Base-by-base conservation (phyloP, 2,113 vertebrate species). In the Nycticebus coucang region DNA sequence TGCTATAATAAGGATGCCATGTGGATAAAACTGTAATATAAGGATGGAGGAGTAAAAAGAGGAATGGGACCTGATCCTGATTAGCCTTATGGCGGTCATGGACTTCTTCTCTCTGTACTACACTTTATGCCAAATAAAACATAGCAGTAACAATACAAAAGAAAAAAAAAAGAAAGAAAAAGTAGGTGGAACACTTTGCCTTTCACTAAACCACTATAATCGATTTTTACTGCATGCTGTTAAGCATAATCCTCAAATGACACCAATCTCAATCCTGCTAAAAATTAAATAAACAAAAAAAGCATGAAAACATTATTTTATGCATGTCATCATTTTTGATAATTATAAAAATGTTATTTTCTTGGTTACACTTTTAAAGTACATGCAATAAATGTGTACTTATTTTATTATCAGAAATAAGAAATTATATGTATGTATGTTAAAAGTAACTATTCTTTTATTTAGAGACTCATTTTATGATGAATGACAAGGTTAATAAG, bases 351-450 rank as follows among this genome's bases (percentile, higher is more conserved):
- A 8, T 62, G 13, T 35, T 19, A 53, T 21, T 74, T 5, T 57
- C 0, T 68, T 75, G 0, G 2, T 9, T 68, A 79, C 9, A 79
- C 17, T 78, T 78, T 89, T 93, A 59, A 96, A 68, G 12, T 5
- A 28, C 30, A 4, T 41, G 11, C 4, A 66, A 22, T 69, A 2
- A 75, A 57, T 5, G 81, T 5, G 7, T 86, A 14, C 33, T 59
- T 86, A 87, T 83, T 64, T 81, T 92, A 55, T 87, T 19, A 57
- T 41, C 26, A 72, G 33, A 93, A 94, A 57, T 18, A 60, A 77
- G 21, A 69, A 91, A 24, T n/a, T 81, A 0, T 60, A 55, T 64
- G 55, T 57, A 30, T 96, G 0, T 59, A 85, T 53, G 74, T 22
- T 35, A 18, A 82, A 68, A 86, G 2, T 77, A 37, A 50, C 62